phyloP scores from a whole-genome alignment of 2,113 vertebrate genomes.

The Ranitomeya variabilis region DNA sequence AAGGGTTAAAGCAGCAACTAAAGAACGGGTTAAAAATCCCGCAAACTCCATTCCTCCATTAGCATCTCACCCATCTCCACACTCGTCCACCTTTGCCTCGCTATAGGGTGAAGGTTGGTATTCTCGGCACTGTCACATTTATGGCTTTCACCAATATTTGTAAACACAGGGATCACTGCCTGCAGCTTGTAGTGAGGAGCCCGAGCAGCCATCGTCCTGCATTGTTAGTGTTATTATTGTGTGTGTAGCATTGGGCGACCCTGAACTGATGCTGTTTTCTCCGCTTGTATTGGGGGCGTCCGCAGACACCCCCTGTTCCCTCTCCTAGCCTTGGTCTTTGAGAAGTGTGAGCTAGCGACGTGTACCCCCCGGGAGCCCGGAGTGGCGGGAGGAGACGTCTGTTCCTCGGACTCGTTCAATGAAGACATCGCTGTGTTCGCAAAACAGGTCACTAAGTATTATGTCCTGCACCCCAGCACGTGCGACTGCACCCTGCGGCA shows the following conservation, averaged over 20 bases:
- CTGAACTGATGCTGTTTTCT: not conserved
- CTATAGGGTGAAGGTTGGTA: not conserved
- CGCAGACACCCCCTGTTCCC: constrained; percentile 98
- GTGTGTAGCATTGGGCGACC: not conserved
- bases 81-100: not conserved
- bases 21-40: constrained; percentile 47
- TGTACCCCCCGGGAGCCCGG: constrained; percentile 97
- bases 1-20: constrained; percentile 52
- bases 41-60: not conserved
- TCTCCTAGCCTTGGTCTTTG: constrained; percentile 97
- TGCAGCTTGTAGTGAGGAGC: too few relatives aligned
- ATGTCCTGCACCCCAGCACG: not conserved
- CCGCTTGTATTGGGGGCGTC: constrained; percentile 52
- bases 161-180: not conserved
- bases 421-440: constrained; percentile 97
- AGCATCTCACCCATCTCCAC: not conserved
- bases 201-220: too few relatives aligned
- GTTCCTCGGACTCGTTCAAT: constrained; percentile 95
- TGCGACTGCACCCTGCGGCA: not conserved
- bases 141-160: not conserved
- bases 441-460: constrained; percentile 80
- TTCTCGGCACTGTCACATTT: not conserved
- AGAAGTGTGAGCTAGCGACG: constrained; percentile 99
- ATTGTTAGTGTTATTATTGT: not conserved
- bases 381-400: constrained; percentile 92